Evolutionary conservation across 2,888 invertebrate species (phyloP), one percentile per base, ranked within the genome.

Genomic region (Arctia plantaginis): DNA sequence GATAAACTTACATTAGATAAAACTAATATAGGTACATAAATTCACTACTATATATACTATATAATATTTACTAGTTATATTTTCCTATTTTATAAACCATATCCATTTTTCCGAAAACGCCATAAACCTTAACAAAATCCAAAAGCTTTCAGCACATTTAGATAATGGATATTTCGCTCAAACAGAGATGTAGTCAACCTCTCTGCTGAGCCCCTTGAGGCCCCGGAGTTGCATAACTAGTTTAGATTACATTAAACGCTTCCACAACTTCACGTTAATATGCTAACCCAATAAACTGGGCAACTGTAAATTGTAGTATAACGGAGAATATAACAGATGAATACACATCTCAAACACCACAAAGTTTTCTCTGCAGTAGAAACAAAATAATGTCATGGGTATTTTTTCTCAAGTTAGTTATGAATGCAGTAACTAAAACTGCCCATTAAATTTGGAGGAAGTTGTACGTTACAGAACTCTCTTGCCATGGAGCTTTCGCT

Each of bases 161-260:
- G 71, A 41, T 69, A 76, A 73, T 73, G 73, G 73, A 65, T 67
- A 66, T 64, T 77, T 65, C 65, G 35, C 64, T 73, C 70, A 65
- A 79, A 68, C 51, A 65, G 55, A 68, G 71, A 77, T 72, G 69
- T 72, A 71, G 72, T 65, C 67, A 35, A 73, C 76, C 72, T 76
- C 75, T 69, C 76, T 77, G 69, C 77, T 75, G 72, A 77, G 62
- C 77, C 81, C 74, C 84, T 13, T 65, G 75, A 62, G 72, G 84
- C 70, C 47, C 39, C 69, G 0, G 76, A 84, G 76, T 82, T 84
- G 55, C 71, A 77, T 82, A 84, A 84, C 84, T 79, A 81, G 80
- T 83, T 80, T 81, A 82, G 78, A 84, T 83, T 83, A 81, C 84
- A 84, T 84, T 81, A 83, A 84, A 84, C 74, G 81, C 83, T 81